Evolutionary conservation across 2,113 vertebrate genomes (phyloP).

Genomic region (Excalfactoria chinensis): DNA sequence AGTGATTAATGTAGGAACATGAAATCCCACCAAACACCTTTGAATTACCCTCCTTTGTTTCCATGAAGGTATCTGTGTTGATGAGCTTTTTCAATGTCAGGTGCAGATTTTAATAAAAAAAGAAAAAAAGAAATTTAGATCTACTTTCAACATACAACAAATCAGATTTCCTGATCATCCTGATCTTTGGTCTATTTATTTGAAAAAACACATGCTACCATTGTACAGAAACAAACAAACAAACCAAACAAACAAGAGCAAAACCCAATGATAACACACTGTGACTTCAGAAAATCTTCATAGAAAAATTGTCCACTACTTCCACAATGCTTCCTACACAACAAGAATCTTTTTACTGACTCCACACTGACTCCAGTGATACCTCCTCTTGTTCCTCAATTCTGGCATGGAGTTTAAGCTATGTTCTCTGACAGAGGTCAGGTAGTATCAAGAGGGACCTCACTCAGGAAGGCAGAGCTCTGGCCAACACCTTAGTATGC

Average conservation of each 20-base stretch:
- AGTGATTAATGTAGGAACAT: background rate
- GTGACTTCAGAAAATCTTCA: background rate
- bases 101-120: background rate
- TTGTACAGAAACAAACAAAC: background rate
- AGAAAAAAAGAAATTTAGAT: background rate
- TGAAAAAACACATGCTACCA: background rate
- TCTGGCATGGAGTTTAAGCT: background rate
- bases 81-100: background rate
- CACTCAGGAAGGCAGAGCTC: background rate
- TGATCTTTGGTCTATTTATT: background rate
- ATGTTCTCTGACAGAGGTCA: background rate
- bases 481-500: background rate
- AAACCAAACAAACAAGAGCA: background rate
- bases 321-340: background rate
- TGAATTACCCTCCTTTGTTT: background rate
- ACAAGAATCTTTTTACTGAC: background rate
- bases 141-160: background rate
- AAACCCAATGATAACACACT: background rate
- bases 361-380: background rate
- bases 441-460: background rate
- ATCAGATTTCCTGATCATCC: accelerated
- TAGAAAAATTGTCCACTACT: background rate
- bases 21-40: background rate
- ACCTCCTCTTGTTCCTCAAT: background rate
- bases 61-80: background rate